Evolutionary conservation across 2,113 vertebrate species (phyloP).

Genomic region (Limnothrissa miodon): DNA sequence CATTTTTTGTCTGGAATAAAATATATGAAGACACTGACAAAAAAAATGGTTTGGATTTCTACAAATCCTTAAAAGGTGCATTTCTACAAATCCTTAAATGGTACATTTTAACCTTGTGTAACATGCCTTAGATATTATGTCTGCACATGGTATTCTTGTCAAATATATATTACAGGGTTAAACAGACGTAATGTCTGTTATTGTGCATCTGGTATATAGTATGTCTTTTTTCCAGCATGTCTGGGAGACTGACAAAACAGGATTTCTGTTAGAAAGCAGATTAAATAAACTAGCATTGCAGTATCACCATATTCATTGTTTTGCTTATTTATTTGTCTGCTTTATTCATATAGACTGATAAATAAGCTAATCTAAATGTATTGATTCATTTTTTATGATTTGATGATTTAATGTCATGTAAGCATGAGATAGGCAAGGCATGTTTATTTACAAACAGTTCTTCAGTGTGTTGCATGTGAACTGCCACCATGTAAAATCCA

Average conservation of each 20-base stretch:
- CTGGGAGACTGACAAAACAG: not conserved
- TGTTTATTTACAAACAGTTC: too few relatives aligned
- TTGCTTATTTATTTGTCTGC: not conserved
- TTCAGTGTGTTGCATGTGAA: too few relatives aligned
- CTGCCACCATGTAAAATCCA: too few relatives aligned
- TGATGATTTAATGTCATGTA: not conserved
- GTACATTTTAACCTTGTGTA: slow-evolving; percentile 32
- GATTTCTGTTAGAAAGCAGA: not conserved
- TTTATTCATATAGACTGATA: not conserved
- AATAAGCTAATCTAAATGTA: not conserved
- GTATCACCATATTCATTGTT: not conserved
- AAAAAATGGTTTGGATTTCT: not conserved
- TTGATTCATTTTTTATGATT: not conserved
- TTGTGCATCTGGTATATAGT: not conserved
- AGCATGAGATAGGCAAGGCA: too few relatives aligned
- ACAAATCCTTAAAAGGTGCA: too few relatives aligned
- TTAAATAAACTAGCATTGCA: not conserved
- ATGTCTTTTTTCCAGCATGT: not conserved
- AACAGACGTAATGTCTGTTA: slow-evolving; percentile 3
- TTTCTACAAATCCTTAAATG: not conserved
- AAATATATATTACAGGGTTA: slow-evolving; percentile 41
- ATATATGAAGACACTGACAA: not conserved
- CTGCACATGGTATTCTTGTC: slow-evolving; percentile 41
- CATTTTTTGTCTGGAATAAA: not conserved
- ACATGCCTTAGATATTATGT: slow-evolving; percentile 52